Conservation (phyloP, 2,888 invertebrate species). For the Ashinkailepas kermadecensis region DNA sequence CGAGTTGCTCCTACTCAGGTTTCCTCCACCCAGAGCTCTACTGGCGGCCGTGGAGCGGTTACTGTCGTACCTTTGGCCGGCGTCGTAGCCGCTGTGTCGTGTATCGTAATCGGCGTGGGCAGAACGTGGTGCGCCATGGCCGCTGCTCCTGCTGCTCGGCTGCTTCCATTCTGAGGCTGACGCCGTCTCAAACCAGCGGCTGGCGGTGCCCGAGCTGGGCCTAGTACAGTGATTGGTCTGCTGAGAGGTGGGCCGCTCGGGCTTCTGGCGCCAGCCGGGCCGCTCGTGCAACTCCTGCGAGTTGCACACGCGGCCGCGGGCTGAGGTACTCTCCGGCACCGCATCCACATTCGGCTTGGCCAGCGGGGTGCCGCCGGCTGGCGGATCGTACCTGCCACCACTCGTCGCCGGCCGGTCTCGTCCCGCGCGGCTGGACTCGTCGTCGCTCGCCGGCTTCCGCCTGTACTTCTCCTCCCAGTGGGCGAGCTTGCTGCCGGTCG, state of each 20-base stretch:
- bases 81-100: too few species aligned
- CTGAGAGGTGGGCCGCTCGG: neutral
- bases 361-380: neutral
- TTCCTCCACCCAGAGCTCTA: too few species aligned
- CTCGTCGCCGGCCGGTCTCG: neutral
- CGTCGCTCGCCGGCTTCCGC: neutral
- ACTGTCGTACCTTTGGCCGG: too few species aligned
- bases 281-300: neutral
- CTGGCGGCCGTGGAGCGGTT: too few species aligned
- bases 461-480: slow-evolving; percentile 24
- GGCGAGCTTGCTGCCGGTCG: slow-evolving; percentile 1
- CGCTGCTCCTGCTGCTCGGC: too few species aligned
- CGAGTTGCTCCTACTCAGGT: too few species aligned
- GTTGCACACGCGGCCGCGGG: neutral
- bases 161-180: too few species aligned
- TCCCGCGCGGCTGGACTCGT: neutral
- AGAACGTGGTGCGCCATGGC: too few species aligned
- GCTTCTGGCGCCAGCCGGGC: neutral
- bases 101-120: too few species aligned
- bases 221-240: neutral
- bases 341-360: neutral
- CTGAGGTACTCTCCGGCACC: neutral
- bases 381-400: neutral
- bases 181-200: too few species aligned
- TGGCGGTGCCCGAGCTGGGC: too few species aligned